Base-by-base conservation (phyloP, 1,140 invertebrate genomes). In the Drosophila murphyi region DNA sequence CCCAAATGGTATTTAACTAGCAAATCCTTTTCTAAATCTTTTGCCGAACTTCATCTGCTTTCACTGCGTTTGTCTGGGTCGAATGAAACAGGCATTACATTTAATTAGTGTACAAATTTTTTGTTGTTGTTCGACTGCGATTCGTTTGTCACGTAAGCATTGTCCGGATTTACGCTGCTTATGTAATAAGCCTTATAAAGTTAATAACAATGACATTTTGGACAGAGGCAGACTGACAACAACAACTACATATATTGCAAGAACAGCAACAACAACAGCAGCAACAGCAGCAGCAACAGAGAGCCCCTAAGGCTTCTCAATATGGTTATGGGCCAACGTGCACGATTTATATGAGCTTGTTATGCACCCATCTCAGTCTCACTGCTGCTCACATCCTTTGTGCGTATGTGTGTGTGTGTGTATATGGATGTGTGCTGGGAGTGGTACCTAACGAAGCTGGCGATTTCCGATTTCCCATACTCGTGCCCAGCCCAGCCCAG, bases 121-220 rank as follows among this genome's bases (percentile, higher is more conserved):
- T 32, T 45, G 4, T 43, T 48, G 12, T 28, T 35, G 8, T 47
- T 45, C 7, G 28, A 37, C 45, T 59, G 48, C 7, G 56, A 20
- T 79, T 67, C 65, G 60, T 72, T 63, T 74, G 83, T 88, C 83
- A 87, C 83, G 85, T 88, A 76, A 72, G 77, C 76, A 72, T 72
- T 80, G 83, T 68, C 57, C 32, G 83, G 85, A 83, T 88, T 87
- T 87, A 59, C 67, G 80, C 67, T 77, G 85, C 85, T 87, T 87
- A 87, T 87, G 77, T 78, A 89, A 87, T 87, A 87, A 87, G 83
- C 83, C 85, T 89, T 87, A 87, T 88, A 87, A 83, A 87, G 83
- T 87, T 87, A 87, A 87, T 87, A 87, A 87, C 83, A 87, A 87
- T 87, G 83, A 83, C 83, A 82, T 77, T 72, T 62, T 55, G 39